Percentiles rank a stretch among this genome's conserved stretches.
phyloP scores from a whole-genome alignment of 2,888 invertebrate genomes.

The Saturnia japonica region DNA sequence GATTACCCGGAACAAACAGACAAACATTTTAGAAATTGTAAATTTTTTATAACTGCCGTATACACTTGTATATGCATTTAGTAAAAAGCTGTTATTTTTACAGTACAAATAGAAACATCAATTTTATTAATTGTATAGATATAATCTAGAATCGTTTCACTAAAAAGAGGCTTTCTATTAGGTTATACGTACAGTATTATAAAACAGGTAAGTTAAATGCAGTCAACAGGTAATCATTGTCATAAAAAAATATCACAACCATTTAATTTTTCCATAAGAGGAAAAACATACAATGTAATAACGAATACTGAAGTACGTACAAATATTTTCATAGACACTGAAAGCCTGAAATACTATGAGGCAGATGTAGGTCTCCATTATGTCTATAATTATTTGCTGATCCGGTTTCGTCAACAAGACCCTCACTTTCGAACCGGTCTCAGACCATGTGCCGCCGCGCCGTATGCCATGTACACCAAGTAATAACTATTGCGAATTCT shows the following conservation, averaged over 20 bases:
- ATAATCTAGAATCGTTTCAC: no score
- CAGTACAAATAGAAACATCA: no score
- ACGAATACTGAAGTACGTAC: background rate
- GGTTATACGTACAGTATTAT: background rate
- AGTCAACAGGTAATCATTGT: no score
- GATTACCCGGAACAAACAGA: no score
- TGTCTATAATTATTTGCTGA: conserved; percentile 53
- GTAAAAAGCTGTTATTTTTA: no score
- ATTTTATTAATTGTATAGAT: no score
- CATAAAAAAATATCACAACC: background rate
- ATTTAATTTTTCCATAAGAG: background rate
- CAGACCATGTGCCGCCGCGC: conserved; percentile 43
- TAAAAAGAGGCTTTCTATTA: no score
- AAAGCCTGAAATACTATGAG: conserved; percentile 26
- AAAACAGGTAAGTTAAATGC: background rate
- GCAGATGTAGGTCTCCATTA: conserved; percentile 35
- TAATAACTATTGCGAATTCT: conserved; percentile 6
- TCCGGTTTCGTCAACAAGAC: conserved; percentile 69
- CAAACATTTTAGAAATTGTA: no score
- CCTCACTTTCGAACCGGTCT: conserved; percentile 74
- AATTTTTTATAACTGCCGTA: no score
- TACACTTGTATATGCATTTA: no score
- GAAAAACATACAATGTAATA: background rate
- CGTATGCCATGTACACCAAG: conserved; percentile 27
- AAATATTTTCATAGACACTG: conserved; percentile 8